A percentile compares a stretch with the other conserved stretches of the same genome.
Conservation (phyloP, 1,140 invertebrate species). For the Amphibalanus amphitrite region DNA sequence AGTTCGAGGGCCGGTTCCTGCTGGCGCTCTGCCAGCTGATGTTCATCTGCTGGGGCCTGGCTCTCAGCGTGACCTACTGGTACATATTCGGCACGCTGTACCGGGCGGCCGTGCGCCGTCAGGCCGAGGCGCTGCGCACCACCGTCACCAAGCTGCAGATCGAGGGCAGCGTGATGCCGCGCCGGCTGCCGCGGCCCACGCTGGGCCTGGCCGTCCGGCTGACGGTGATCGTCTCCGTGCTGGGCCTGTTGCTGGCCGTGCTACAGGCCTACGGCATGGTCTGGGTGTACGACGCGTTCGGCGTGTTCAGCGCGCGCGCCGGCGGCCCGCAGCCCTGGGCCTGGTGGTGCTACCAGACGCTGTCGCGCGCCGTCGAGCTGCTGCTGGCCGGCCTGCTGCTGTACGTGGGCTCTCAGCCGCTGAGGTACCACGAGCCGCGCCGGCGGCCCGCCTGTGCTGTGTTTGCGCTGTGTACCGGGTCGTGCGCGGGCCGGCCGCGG, state of each 20-base stretch:
- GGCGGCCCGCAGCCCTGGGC: slow-evolving; percentile 42
- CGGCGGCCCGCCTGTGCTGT: neutral
- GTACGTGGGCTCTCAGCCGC: slow-evolving; percentile 50
- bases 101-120: slow-evolving; percentile 3
- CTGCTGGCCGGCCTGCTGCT: slow-evolving; percentile 60
- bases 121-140: slow-evolving; percentile 25
- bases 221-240: slow-evolving; percentile 59
- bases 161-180: slow-evolving; percentile 19
- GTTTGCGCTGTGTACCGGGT: neutral
- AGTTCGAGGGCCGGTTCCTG: neutral
- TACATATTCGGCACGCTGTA: neutral
- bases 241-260: slow-evolving; percentile 59
- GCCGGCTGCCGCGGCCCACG: slow-evolving; percentile 24
- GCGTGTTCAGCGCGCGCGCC: slow-evolving; percentile 17
- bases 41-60: neutral
- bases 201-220: slow-evolving; percentile 63
- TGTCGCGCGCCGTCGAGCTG: slow-evolving; percentile 61
- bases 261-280: slow-evolving; percentile 68
- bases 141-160: slow-evolving; percentile 25
- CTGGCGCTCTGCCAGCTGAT: neutral
- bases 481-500: neutral
- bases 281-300: slow-evolving; percentile 39
- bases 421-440: slow-evolving; percentile 15
- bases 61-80: neutral
- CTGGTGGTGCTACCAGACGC: slow-evolving; percentile 75